Conservation (phyloP, 2,797 vertebrate genomes). For the Moxostoma hubbsi region DNA sequence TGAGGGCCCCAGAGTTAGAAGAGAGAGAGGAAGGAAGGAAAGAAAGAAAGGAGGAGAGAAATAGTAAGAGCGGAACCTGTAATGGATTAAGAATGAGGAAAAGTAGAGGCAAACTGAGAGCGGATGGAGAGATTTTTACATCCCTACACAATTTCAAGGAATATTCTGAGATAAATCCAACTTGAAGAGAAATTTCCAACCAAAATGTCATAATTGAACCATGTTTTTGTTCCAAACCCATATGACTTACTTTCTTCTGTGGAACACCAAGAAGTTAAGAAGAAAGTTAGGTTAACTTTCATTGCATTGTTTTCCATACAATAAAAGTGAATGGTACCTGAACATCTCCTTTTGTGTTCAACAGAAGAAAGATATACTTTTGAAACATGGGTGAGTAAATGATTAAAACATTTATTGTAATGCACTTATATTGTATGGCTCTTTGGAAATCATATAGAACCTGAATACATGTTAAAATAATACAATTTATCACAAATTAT, state of each 20-base stretch:
- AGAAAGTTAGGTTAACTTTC: no score
- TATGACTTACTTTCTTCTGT: neutral
- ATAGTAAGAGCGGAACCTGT: neutral
- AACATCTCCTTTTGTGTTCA: no score
- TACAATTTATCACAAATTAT: no score
- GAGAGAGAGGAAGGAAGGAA: neutral
- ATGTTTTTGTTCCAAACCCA: neutral
- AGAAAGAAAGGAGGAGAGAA: neutral
- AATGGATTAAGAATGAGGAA: neutral
- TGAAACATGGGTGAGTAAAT: no score
- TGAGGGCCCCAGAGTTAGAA: slow-evolving; percentile 44
- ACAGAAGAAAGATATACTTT: no score
- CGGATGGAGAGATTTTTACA: neutral
- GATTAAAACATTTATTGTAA: no score
- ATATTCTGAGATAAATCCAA: neutral
- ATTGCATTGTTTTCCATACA: no score
- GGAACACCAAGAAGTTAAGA: no score
- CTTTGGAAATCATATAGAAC: no score
- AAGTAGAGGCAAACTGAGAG: neutral
- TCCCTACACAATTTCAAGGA: slow-evolving; percentile 26
- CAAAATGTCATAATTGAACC: neutral
- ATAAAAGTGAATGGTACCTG: no score
- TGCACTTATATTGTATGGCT: no score
- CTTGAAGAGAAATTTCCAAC: neutral
- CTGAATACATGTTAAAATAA: no score